Percentiles rank a stretch among this genome's conserved stretches.
Evolutionary conservation across 2,888 invertebrate genomes (phyloP).

Genomic region (Pollenia amentaria): DNA sequence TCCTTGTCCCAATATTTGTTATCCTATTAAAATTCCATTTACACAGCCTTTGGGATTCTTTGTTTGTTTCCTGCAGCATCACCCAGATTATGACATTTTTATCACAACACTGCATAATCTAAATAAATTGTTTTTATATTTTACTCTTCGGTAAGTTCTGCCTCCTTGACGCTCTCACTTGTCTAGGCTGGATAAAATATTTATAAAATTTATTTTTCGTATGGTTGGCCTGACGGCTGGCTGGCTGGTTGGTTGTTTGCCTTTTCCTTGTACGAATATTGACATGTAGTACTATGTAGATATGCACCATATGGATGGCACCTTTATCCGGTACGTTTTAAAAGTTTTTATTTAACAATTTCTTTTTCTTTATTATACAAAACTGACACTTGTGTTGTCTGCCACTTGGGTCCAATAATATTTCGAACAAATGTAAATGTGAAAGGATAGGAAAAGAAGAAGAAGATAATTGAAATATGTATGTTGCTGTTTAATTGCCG

Average conservation of each 20-base stretch:
- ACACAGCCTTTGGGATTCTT: neutral
- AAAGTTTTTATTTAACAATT: slow-evolving; percentile 29
- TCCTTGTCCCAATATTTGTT: too few species aligned
- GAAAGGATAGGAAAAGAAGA: neutral
- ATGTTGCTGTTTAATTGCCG: neutral
- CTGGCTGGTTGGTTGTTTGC: neutral
- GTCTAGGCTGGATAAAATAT: slow-evolving; percentile 11
- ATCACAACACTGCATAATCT: neutral
- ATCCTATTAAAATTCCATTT: neutral
- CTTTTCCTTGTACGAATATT: neutral
- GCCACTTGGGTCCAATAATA: neutral
- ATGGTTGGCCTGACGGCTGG: neutral
- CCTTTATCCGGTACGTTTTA: slow-evolving; percentile 11
- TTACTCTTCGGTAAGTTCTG: neutral
- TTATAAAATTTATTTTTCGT: neutral
- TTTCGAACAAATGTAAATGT: neutral
- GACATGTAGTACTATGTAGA: neutral
- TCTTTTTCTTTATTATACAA: slow-evolving; percentile 15
- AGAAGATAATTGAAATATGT: slow-evolving; percentile 31
- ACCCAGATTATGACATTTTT: neutral
- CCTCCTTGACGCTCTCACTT: neutral
- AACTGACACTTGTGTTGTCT: slow-evolving; percentile 16
- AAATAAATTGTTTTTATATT: slow-evolving; percentile 24
- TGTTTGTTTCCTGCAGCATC: neutral
- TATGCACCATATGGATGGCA: slow-evolving; percentile 14